Base-by-base conservation (phyloP, 1,140 invertebrate species). In the Glossosoma conforme region DNA sequence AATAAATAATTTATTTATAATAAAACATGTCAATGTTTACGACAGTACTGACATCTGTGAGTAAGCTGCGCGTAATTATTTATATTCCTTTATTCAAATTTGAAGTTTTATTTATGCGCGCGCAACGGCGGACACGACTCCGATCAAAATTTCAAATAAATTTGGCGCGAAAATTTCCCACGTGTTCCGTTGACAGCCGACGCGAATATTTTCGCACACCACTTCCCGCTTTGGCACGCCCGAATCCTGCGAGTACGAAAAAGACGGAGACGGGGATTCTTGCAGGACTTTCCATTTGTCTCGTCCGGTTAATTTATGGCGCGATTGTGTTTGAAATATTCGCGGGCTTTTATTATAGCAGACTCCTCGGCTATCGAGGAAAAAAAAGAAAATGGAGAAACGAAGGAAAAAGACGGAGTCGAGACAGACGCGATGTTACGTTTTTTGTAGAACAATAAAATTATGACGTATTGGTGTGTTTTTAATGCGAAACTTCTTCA, bases 131-230 rank as follows among this genome's bases (percentile, higher is more conserved):
- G 45, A 55, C 53, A 55, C 45, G 50, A 55, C 50, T 55, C 46
- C 46, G 46, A 44, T 44, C 41, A 46, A 55, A 55, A 55, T 50
- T 55, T 55, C 53, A 43, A 49, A 55, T 55, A 55, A 55, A 55
- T 55, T 40, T 18, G 33, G 38, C 30, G 25, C 48, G 48, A 50
- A 49, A 44, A 50, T 38, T 50, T 50, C 41, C 48, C 48, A 44
- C 48, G 48, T 49, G 45, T 48, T 30, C 24, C 32, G 24, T 42
- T 55, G 53, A 55, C 53, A 55, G 50, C 45, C 41, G 53, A 45
- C 46, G 53, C 53, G 46, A 45, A 44, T 49, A 44, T 55, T 55
- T 55, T 55, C 53, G 25, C 48, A 50, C 38, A 36, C 9, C n/a
- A 35, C 14, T 22, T 18, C 40, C 44, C 25, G 6, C 48, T 18